Evolutionary conservation across 2,888 invertebrate species (phyloP).

Genomic region (Dyspetes luteomarginatus): DNA sequence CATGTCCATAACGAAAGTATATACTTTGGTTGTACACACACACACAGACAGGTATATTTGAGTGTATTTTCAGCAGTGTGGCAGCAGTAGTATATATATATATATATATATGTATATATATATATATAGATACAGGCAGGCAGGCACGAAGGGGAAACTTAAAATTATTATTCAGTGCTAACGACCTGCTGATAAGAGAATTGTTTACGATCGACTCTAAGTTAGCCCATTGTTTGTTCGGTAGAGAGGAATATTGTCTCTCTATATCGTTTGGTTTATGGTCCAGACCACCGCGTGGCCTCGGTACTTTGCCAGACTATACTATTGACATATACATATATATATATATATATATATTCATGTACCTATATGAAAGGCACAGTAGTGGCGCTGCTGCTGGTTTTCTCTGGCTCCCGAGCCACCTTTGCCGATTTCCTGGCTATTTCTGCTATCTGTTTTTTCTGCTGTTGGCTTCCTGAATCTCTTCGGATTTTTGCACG

Average conservation of each 20-base stretch:
- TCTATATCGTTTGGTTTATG: constrained; percentile 76
- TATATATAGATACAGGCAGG: neutral
- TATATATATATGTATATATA: neutral
- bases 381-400: constrained; percentile 17
- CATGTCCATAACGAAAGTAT: no score
- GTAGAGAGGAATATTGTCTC: constrained; percentile 73
- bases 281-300: constrained; percentile 43
- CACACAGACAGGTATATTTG: no score
- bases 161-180: constrained; percentile 76
- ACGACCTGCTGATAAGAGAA: constrained; percentile 75
- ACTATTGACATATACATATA: neutral
- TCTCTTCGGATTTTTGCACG: neutral
- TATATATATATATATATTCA: constrained; percentile 4
- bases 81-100: neutral
- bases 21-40: no score
- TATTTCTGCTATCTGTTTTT: neutral
- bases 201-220: constrained; percentile 75
- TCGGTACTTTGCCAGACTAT: constrained; percentile 22
- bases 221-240: constrained; percentile 75
- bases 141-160: constrained; percentile 41
- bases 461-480: neutral
- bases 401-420: constrained; percentile 6
- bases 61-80: neutral
- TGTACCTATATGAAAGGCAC: neutral
- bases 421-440: constrained; percentile 39